Evolutionary conservation across 2,113 vertebrate genomes (phyloP).

Genomic region (Sterrhoptilus dennistouni): DNA sequence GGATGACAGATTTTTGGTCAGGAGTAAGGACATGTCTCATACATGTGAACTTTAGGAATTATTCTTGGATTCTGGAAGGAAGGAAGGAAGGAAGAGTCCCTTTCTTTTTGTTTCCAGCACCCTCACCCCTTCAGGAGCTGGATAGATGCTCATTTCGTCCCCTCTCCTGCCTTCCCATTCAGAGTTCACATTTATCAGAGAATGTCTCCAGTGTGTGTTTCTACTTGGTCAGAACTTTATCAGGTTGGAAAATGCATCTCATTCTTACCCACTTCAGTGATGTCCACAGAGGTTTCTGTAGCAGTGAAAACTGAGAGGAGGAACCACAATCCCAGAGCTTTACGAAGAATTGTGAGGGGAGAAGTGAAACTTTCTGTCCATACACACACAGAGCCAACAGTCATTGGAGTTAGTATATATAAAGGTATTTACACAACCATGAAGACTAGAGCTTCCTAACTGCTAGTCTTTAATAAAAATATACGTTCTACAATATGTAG

Average conservation of each 20-base stretch:
- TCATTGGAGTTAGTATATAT: not conserved
- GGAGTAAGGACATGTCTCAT: not conserved
- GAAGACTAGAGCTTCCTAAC: not conserved
- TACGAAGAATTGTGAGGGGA: not conserved
- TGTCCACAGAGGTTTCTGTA: not conserved
- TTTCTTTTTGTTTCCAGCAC: not conserved
- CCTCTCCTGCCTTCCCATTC: not conserved
- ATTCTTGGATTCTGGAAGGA: not conserved
- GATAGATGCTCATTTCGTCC: not conserved
- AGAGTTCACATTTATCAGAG: not conserved
- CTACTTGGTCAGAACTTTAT: not conserved
- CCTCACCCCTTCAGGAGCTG: not conserved
- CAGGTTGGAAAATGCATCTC: not conserved
- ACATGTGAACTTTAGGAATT: not conserved
- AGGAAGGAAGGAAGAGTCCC: not conserved
- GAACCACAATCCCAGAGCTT: not conserved
- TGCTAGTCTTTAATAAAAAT: not conserved
- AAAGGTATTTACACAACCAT: not conserved
- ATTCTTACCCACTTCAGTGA: not conserved
- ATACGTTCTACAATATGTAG: not conserved
- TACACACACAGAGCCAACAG: not conserved
- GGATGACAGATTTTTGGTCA: not conserved
- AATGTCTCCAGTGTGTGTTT: not conserved
- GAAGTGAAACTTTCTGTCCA: not conserved
- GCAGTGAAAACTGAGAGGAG: not conserved